These are phyloP conservation scores for Macquaria ambigua DNA, from an alignment of 2,113 vertebrate species.

Conservation along the genomic window DNA sequence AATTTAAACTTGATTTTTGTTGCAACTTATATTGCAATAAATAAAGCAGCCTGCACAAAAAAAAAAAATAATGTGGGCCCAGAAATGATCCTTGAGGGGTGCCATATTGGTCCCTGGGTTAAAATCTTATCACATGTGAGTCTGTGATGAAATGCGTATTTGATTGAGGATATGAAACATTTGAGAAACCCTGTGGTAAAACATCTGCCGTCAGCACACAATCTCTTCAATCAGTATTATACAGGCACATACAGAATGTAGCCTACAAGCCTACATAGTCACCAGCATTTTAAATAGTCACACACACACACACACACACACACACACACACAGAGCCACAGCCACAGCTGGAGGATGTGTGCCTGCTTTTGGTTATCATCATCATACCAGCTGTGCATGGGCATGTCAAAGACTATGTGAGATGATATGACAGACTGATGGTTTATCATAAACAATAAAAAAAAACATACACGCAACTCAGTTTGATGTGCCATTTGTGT, in stretches of 20 bases:
- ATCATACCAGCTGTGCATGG: constrained; percentile 39
- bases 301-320: not conserved
- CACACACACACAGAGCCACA: not conserved
- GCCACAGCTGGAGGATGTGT: not conserved
- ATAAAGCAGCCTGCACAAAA: too few relatives aligned
- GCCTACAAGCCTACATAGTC: constrained; percentile 34
- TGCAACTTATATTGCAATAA: too few relatives aligned
- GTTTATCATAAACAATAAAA: constrained; percentile 30
- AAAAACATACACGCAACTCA: not conserved
- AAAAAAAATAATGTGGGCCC: too few relatives aligned
- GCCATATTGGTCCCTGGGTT: not conserved
- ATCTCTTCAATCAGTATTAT: not conserved
- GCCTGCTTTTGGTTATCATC: constrained; percentile 20
- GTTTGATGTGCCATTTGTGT: constrained; percentile 9
- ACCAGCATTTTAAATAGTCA: constrained; percentile 20
- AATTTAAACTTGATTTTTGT: too few relatives aligned
- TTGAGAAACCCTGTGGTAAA: constrained; percentile 30
- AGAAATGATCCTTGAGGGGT: too few relatives aligned
- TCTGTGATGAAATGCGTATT: not conserved
- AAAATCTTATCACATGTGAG: constrained; percentile 8
- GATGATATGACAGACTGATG: constrained; percentile 22
- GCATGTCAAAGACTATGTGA: constrained; percentile 25
- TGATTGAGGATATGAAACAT: constrained; percentile 11
- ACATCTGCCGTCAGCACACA: constrained; percentile 39
- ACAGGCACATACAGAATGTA: not conserved